phyloP scores from a whole-genome alignment of 92 coral and sea anemone species.

The Parazoanthus swiftii region DNA sequence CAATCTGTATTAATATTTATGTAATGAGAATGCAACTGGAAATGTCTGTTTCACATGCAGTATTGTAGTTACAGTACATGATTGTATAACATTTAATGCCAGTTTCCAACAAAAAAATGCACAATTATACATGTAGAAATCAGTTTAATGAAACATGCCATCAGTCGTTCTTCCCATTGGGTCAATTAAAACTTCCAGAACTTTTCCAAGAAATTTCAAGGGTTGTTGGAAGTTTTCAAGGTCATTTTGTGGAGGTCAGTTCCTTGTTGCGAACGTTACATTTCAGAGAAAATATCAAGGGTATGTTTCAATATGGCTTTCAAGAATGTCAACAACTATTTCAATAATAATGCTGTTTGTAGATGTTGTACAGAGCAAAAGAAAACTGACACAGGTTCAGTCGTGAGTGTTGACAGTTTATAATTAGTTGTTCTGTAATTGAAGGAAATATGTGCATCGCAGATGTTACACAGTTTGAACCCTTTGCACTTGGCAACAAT shows the following conservation, averaged over 20 bases:
- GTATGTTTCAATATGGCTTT: too few relatives aligned
- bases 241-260: too few relatives aligned
- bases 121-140: background rate
- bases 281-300: too few relatives aligned
- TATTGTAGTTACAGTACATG: background rate
- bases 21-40: slow-evolving; percentile 5
- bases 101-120: slow-evolving; percentile 4
- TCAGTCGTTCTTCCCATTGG: background rate
- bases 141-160: slow-evolving; percentile 1
- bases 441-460: background rate
- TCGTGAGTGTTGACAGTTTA: too few relatives aligned
- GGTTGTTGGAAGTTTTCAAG: slow-evolving; percentile 5
- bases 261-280: too few relatives aligned
- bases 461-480: too few relatives aligned
- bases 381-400: too few relatives aligned
- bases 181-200: background rate
- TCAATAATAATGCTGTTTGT: too few relatives aligned
- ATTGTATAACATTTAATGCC: background rate
- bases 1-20: slow-evolving; percentile 8
- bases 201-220: slow-evolving; percentile 9
- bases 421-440: too few relatives aligned
- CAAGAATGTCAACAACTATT: too few relatives aligned
- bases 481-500: too few relatives aligned
- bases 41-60: slow-evolving; percentile 11
- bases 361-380: too few relatives aligned